Evolutionary conservation across 2,113 vertebrate genomes (phyloP), one percentile per base, ranked within the genome.

Genomic region (Thunnus maccoyii): DNA sequence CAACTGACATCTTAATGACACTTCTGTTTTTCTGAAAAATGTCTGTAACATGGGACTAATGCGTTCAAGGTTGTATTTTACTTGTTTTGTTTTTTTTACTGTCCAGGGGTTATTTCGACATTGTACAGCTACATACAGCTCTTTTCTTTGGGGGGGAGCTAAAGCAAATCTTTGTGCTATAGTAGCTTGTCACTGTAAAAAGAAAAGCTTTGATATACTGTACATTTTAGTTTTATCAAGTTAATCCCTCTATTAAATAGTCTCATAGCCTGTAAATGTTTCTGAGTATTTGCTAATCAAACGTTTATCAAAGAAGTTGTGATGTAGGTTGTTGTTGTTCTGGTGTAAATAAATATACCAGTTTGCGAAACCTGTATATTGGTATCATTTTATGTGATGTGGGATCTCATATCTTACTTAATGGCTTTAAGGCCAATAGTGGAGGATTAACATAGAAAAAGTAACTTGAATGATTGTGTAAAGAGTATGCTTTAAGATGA

Each of bases 281-380:
- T 69, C 7, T 27, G 2, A 81, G 17, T 80, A 75, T 56, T 90
- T 82, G 63, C 14, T 85, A 22, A 78, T 60, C 17, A 80, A 32
- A 79, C 62, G 63, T 83, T 69, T 47, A 83, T 80, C 72, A 84
- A 51, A 66, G 1, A 62, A 15, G 58, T 85, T 62, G 83, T 85
- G 76, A 63, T 86, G 75, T 90, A 89, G 72, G 66, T 75, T 77
- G 68, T 72, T 85, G 72, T 80, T 73, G 83, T 87, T 72, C 76
- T 79, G 58, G 22, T 93, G 85, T 86, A 63, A 90, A 88, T 92
- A 93, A 93, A 93, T 58, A 69, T 69, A 65, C 65, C 30, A 78
- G 20, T 69, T 41, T 63, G 52, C 77, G 15, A 71, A 78, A 57
- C 20, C 10, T 62, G 66, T 62, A 30, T 3, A 15, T 57, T 54